These are phyloP conservation scores for Whitmania pigra DNA, from an alignment of 1,140 invertebrate species.

Conservation along the genomic window DNA sequence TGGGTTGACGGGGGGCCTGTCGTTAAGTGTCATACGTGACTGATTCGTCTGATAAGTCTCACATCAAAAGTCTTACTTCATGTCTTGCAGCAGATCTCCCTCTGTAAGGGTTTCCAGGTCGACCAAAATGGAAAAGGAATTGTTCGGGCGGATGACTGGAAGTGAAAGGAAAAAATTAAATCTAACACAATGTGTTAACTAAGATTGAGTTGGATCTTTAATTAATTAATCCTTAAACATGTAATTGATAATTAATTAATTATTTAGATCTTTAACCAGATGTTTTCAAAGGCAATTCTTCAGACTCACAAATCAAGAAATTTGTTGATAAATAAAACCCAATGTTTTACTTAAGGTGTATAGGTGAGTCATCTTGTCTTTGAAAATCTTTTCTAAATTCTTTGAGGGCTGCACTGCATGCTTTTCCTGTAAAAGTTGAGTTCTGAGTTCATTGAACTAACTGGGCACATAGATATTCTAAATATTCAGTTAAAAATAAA, in stretches of 20 bases:
- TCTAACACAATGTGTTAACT: too few species aligned
- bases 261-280: too few species aligned
- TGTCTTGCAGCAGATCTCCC: slow-evolving; percentile 71
- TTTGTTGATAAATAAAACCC: too few species aligned
- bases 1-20: slow-evolving; percentile 77
- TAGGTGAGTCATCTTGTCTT: slow-evolving; percentile 86
- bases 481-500: neutral
- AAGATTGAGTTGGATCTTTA: too few species aligned
- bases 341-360: slow-evolving; percentile 57
- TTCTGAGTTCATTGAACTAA: neutral
- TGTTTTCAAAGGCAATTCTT: too few species aligned
- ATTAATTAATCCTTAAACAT: too few species aligned
- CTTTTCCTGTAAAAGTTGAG: slow-evolving; percentile 37
- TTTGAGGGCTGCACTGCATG: slow-evolving; percentile 70
- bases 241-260: too few species aligned
- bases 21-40: neutral
- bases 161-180: neutral
- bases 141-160: slow-evolving; percentile 12
- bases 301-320: too few species aligned
- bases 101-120: slow-evolving; percentile 64
- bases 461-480: neutral
- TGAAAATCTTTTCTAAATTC: slow-evolving; percentile 72
- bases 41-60: neutral
- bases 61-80: slow-evolving; percentile 29
- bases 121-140: slow-evolving; percentile 29